Evolutionary conservation across 2,888 invertebrate genomes (phyloP), one percentile per base, ranked within the genome.

Genomic region (Synanthedon vespiformis): DNA sequence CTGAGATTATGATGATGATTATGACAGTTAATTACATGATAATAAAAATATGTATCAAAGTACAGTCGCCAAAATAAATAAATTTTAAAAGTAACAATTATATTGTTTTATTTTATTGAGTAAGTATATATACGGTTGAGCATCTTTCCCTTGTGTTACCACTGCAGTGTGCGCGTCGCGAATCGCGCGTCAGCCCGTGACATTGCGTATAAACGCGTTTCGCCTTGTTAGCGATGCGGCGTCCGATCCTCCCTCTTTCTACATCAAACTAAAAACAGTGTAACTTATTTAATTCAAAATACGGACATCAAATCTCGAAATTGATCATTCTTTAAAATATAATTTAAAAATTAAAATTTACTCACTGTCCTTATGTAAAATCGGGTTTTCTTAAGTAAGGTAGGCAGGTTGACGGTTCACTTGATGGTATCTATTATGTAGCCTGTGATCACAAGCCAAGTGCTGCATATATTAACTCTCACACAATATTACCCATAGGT

Each of bases 181-280:
- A 85, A 85, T 84, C 70, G 70, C 59, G 67, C 69, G 80, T 81
- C 76, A 77, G 71, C 68, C 73, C 82, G 75, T 82, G 76, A 81
- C 79, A 77, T 69, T 67, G 66, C 67, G 62, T 64, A 62, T 71
- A 73, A 48, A 74, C 67, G 65, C 67, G 77, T 72, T 67, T 62
- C 75, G 75, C 71, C 78, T 80, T 62, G 80, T 82, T 81, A 77
- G 58, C 63, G 54, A 53, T 51, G 56, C 55, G 62, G 58, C 59
- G 56, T 56, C 54, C 57, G 52, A 51, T 59, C 55, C 53, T 57
- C 49, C 41, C 56, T 54, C 41, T 49, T 55, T 55, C 48, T 18
- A 11, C 3, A 14, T 12, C 48, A 3, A 12, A 48, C 4, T 10
- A 8, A 14, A 11, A 14, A 48, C 12, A 12, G 22, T 12, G 12